These are phyloP conservation scores for Ancistrus triradiatus DNA, from an alignment of 2,113 vertebrate species.

Conservation along the genomic window DNA sequence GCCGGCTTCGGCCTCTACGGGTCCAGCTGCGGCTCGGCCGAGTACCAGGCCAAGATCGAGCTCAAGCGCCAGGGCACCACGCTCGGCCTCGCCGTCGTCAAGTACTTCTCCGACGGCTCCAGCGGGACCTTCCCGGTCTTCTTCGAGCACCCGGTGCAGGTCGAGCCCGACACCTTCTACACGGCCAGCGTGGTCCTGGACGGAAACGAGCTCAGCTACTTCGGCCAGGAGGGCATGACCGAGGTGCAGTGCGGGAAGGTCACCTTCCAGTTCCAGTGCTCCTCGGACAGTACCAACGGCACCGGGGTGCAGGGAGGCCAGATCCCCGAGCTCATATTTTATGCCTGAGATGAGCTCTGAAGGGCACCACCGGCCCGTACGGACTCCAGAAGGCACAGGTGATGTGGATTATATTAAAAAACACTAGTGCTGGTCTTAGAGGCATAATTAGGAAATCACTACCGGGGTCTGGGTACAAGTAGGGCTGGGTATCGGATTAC, in stretches of 20 bases:
- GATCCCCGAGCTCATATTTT: slow-evolving; percentile 97
- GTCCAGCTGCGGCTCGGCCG: slow-evolving; percentile 92
- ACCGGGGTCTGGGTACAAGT: too few species aligned
- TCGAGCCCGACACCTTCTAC: slow-evolving; percentile 95
- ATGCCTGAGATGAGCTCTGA: slow-evolving; percentile 74
- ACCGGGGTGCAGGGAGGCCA: slow-evolving; percentile 96
- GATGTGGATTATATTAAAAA: too few species aligned
- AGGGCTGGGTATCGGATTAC: too few species aligned
- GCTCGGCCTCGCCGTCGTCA: slow-evolving; percentile 85
- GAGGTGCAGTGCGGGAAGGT: slow-evolving; percentile 97
- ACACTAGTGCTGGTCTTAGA: too few species aligned
- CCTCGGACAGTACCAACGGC: slow-evolving; percentile 96
- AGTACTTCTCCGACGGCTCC: slow-evolving; percentile 95
- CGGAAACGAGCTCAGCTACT: slow-evolving; percentile 96
- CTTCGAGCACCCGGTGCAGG: slow-evolving; percentile 95
- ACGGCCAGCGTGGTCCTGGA: slow-evolving; percentile 94
- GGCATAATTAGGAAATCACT: too few species aligned
- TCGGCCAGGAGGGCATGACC: slow-evolving; percentile 97
- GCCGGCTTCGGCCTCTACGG: slow-evolving; percentile 94
- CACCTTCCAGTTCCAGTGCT: slow-evolving; percentile 98
- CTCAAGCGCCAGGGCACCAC: slow-evolving; percentile 89
- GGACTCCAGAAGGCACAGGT: too few species aligned
- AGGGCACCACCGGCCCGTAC: not conserved
- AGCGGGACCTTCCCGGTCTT: slow-evolving; percentile 92
- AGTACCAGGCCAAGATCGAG: slow-evolving; percentile 94